Base-by-base conservation (phyloP, 2,797 vertebrate genomes). In the Amblyraja radiata region DNA sequence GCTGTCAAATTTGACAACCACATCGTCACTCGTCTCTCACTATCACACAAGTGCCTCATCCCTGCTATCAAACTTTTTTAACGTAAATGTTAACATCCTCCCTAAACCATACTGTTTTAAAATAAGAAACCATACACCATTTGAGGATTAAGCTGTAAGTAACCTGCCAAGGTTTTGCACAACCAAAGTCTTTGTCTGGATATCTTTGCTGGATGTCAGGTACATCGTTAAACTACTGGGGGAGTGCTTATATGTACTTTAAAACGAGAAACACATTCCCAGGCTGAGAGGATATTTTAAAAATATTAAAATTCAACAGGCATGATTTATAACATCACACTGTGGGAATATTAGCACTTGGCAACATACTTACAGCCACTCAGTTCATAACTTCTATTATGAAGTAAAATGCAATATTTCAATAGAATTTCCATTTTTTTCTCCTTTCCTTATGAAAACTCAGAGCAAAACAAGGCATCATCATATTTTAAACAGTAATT, bases 331-430 rank as follows among this genome's bases (percentile, higher is more conserved):
- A 76, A 21, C 68, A 76, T 76, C 71, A 92, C 39, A 54, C 39
- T 65, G 21, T 10, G 7, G 1, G 36, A 54, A 76, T 39, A 76
- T 54, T 76, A 92, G 36, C 10, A 13, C 23, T 36, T 76, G 21
- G 90, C 32, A 92, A n/a, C 25, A 74, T 71, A 91, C 39, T 74
- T 6, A 32, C 32, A 54, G 32, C 9, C 68, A 91, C 65, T 92
- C 76, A 92, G 28, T 92, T 92, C 90, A 74, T 54, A 92, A 92
- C 90, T 92, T 92, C 68, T 6, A 92, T 46, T 46, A 46, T 46
- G 46, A 46, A 46, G 46, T 71, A 8, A 92, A 92, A 54, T 74
- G 39, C 92, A 14, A 92, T 92, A 92, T 92, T 76, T 92, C 68
- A 92, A 46, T 25, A 74, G 28, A 91, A 46, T 91, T 91, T 91